phyloP scores from a whole-genome alignment of 1,140 invertebrate species.

The Chrysoperla carnea region DNA sequence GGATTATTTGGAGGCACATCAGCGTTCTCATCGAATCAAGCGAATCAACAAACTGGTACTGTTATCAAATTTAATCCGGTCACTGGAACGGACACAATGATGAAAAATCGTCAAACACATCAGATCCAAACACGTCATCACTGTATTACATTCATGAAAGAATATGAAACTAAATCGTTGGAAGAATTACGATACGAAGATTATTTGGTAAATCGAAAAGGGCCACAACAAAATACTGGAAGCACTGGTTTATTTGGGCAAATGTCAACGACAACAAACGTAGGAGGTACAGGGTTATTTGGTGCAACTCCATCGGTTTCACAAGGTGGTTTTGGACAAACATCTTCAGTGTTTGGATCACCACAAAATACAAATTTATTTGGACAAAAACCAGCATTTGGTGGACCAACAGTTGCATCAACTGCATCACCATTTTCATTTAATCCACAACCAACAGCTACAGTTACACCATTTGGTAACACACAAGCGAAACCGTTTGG shows the following conservation, averaged over 20 bases:
- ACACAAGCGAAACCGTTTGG: neutral
- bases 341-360: slow-evolving; percentile 31
- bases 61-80: slow-evolving; percentile 75
- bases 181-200: slow-evolving; percentile 90
- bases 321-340: slow-evolving; percentile 23
- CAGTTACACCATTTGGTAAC: slow-evolving; percentile 8
- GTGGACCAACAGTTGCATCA: slow-evolving; percentile 18
- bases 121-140: slow-evolving; percentile 83
- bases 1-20: slow-evolving; percentile 14
- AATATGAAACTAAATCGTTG: slow-evolving; percentile 86
- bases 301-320: slow-evolving; percentile 1
- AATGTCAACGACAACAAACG: slow-evolving; percentile 1
- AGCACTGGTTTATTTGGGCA: slow-evolving; percentile 12
- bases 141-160: slow-evolving; percentile 95
- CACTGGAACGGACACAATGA: slow-evolving; percentile 76
- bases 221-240: slow-evolving; percentile 22
- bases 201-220: slow-evolving; percentile 78
- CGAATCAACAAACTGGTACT: slow-evolving; percentile 41
- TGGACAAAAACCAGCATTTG: slow-evolving; percentile 25
- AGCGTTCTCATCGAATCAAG: slow-evolving; percentile 9
- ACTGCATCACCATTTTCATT: slow-evolving; percentile 17
- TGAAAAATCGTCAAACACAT: slow-evolving; percentile 65
- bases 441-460: slow-evolving; percentile 15
- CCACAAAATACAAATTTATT: slow-evolving; percentile 25
- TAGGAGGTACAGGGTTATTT: slow-evolving; percentile 12